These are phyloP conservation scores for human (Homo sapiens) DNA, from an alignment of 2,113 vertebrate species.

Conservation along the genomic window GRCh38 chr13:36046001-36046500, in stretches of 20 bases:
- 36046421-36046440: not conserved
- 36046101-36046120: not conserved
- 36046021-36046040: not conserved
- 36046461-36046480: not conserved
- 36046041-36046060: not conserved
- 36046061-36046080: not conserved
- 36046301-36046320: slow-evolving; percentile 16
- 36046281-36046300: slow-evolving; percentile 5
- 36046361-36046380: not conserved
- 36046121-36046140: not conserved
- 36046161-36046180: not conserved
- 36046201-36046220: not conserved
- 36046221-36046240: not conserved
- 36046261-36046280: not conserved
- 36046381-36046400: not conserved
- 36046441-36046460: not conserved
- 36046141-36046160: not conserved
- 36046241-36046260: not conserved
- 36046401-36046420: not conserved
- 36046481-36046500: not conserved
- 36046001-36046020: not conserved
- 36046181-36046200: not conserved
- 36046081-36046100: not conserved
- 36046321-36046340: not conserved
- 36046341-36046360: not conserved